These are phyloP conservation scores for Agonopterix alstromeriana DNA, from an alignment of 2,888 invertebrate species.

Conservation along the genomic window DNA sequence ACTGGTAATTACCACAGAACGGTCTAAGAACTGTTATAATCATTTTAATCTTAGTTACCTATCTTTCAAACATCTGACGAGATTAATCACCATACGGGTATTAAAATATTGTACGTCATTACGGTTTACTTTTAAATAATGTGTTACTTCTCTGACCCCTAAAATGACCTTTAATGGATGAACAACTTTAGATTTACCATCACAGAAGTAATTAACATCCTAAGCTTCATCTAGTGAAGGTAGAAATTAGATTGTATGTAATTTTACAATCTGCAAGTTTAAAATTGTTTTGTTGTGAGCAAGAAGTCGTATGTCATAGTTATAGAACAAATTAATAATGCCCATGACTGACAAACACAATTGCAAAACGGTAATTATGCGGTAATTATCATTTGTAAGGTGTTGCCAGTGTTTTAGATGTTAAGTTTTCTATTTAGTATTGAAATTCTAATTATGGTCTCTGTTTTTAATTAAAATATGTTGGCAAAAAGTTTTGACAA, in stretches of 20 bases:
- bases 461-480: too few relatives aligned
- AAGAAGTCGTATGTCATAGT: constrained; percentile 11
- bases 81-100: constrained; percentile 19
- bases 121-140: constrained; percentile 28
- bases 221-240: not conserved
- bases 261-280: not conserved
- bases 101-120: constrained; percentile 30
- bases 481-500: too few relatives aligned
- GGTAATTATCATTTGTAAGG: constrained; percentile 12
- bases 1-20: too few relatives aligned
- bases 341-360: constrained; percentile 4
- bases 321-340: constrained; percentile 9
- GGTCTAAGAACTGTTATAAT: not conserved
- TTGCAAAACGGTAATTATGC: constrained; percentile 11
- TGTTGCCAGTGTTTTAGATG: constrained; percentile 2
- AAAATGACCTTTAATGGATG: constrained; percentile 3
- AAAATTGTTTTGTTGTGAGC: not conserved
- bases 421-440: too few relatives aligned
- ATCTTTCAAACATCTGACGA: not conserved
- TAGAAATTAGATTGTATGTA: not conserved
- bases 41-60: not conserved
- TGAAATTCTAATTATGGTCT: too few relatives aligned
- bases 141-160: constrained; percentile 23
- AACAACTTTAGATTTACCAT: constrained; percentile 3
- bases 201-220: not conserved